A percentile compares a stretch with the other conserved stretches of the same genome.
These are phyloP conservation scores for Anser cygnoides DNA, from an alignment of 2,113 vertebrate genomes.

Conservation along the genomic window DNA sequence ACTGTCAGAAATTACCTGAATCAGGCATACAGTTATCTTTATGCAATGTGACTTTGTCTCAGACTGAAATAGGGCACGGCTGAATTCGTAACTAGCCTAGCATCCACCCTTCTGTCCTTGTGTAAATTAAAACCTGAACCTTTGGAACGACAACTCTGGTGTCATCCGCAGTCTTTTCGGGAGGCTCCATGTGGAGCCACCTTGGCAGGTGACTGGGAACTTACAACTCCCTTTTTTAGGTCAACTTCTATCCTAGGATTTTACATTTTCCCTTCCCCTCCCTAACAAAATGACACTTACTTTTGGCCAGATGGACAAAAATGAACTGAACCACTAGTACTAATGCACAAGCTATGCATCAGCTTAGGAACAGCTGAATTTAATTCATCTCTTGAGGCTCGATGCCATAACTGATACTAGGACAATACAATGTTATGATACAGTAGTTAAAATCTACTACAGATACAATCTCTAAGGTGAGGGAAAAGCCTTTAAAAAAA, in stretches of 20 bases:
- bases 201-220: not conserved
- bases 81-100: slow-evolving; percentile 56
- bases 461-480: not conserved
- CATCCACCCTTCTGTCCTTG: slow-evolving; percentile 45
- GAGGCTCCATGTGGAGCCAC: slow-evolving; percentile 8
- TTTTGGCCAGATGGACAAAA: not conserved
- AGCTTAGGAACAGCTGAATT: not conserved
- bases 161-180: slow-evolving; percentile 10
- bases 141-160: not conserved
- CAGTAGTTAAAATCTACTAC: not conserved
- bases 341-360: not conserved
- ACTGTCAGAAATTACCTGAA: slow-evolving; percentile 49
- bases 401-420: not conserved
- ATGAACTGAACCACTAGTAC: not conserved
- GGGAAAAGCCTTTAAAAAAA: not conserved
- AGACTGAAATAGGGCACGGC: slow-evolving; percentile 45
- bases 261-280: not conserved
- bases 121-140: slow-evolving; percentile 51
- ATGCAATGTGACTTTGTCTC: slow-evolving; percentile 68
- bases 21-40: slow-evolving; percentile 36
- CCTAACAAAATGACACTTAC: not conserved
- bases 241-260: not conserved
- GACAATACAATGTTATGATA: not conserved
- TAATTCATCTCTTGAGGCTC: not conserved
- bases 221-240: not conserved